Conservation (phyloP, 2,888 invertebrate genomes). For the Peribatodes rhomboidaria region DNA sequence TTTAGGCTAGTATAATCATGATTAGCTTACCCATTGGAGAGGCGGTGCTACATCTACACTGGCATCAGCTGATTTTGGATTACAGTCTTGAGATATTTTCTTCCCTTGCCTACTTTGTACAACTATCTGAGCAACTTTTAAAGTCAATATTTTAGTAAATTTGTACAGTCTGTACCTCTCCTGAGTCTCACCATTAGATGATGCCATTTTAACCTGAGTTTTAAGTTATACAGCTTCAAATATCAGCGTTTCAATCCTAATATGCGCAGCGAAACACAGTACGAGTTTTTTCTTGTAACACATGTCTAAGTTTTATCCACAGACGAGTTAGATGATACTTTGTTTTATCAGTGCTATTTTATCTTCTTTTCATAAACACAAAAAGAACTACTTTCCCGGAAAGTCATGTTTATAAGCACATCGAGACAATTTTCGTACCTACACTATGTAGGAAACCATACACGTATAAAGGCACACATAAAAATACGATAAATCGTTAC, state of each 20-base stretch:
- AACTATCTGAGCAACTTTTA: conserved; percentile 96
- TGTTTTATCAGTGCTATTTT: no score
- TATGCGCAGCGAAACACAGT: conserved; percentile 52
- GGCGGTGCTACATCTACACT: conserved; percentile 60
- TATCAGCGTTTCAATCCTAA: conserved; percentile 40
- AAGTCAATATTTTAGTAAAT: conserved; percentile 94
- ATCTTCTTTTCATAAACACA: background rate
- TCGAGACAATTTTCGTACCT: background rate
- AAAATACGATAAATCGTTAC: background rate
- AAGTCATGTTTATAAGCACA: background rate
- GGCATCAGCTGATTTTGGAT: conserved; percentile 64
- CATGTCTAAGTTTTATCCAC: conserved; percentile 20
- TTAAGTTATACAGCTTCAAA: conserved; percentile 33
- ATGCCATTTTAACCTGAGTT: conserved; percentile 62
- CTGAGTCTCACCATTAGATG: conserved; percentile 68
- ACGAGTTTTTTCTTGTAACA: conserved; percentile 19
- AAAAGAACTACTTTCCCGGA: background rate
- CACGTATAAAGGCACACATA: background rate
- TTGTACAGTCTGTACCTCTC: conserved; percentile 94
- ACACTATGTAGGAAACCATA: background rate
- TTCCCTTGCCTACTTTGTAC: conserved; percentile 96
- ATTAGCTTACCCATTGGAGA: conserved; percentile 73
- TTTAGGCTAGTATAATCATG: background rate
- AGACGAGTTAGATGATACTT: background rate
- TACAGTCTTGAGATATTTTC: conserved; percentile 87